Percentiles rank a stretch among this genome's conserved stretches.
Evolutionary conservation across 2,113 vertebrate species (phyloP).

Genomic region (Zapus hudsonius): DNA sequence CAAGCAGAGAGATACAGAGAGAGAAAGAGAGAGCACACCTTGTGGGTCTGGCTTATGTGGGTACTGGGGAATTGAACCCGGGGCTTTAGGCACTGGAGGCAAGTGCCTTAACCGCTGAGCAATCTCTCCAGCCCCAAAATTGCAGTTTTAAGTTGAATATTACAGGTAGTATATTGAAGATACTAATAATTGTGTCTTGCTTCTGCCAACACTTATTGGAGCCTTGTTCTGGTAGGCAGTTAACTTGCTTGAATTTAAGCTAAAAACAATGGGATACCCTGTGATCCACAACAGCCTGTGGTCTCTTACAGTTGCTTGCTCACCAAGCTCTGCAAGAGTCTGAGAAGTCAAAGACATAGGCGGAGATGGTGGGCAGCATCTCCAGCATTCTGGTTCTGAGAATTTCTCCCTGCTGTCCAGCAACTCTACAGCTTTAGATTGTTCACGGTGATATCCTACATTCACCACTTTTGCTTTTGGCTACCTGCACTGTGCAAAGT

Average conservation of each 20-base stretch:
- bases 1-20: too few relatives aligned
- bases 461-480: neutral
- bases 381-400: neutral
- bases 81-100: too few relatives aligned
- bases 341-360: neutral
- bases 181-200: neutral
- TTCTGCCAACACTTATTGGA: neutral
- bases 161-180: neutral
- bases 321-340: neutral
- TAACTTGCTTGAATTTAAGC: neutral
- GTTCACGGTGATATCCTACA: neutral
- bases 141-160: neutral
- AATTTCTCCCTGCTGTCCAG: neutral
- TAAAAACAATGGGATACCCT: neutral
- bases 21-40: too few relatives aligned
- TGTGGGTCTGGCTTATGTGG: too few relatives aligned
- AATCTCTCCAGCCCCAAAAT: too few relatives aligned
- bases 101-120: too few relatives aligned
- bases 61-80: too few relatives aligned
- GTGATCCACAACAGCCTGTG: neutral
- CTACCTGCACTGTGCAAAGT: neutral
- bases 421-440: neutral
- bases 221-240: neutral
- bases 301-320: neutral
- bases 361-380: neutral